A percentile compares a stretch with the other conserved stretches of the same genome.
Conservation (phyloP, 1,140 invertebrate species). For the Proctacanthus coquilletti region DNA sequence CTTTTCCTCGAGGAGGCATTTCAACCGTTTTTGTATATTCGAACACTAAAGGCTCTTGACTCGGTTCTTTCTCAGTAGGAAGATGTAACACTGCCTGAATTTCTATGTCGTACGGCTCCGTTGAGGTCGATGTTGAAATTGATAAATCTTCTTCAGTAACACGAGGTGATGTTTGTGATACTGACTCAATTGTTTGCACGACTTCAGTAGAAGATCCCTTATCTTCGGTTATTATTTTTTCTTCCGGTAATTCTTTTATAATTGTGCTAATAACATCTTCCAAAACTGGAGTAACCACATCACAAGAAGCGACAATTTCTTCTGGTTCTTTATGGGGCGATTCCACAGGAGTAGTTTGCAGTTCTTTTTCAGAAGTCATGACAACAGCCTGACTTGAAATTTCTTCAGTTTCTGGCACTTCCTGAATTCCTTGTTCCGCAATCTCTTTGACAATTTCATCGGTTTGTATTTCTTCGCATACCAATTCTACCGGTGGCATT, state of each 20-base stretch:
- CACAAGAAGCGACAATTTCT: constrained; percentile 9
- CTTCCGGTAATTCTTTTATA: constrained; percentile 15
- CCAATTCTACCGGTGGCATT: constrained; percentile 3
- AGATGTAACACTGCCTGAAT: constrained; percentile 42
- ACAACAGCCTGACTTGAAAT: constrained; percentile 39
- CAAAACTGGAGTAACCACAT: constrained; percentile 19
- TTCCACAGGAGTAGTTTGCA: constrained; percentile 35
- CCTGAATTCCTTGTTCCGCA: constrained; percentile 5
- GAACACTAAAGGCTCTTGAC: constrained; percentile 17
- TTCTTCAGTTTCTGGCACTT: constrained; percentile 32
- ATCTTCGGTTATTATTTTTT: constrained; percentile 15
- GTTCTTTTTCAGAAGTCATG: constrained; percentile 32
- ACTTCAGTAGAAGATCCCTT: constrained; percentile 17
- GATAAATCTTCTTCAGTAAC: constrained; percentile 15
- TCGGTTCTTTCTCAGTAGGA: constrained; percentile 26
- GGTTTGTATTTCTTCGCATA: constrained; percentile 22
- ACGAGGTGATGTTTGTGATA: constrained; percentile 32
- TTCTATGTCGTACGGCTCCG: constrained; percentile 46
- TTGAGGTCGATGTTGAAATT: constrained; percentile 25
- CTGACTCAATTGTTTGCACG: constrained; percentile 23
- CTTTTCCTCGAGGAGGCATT: constrained; percentile 13
- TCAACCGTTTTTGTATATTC: constrained; percentile 26
- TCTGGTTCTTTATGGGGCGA: constrained; percentile 17
- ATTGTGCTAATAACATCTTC: constrained; percentile 28
- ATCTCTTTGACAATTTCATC: constrained; percentile 11